Evolutionary conservation across 2,888 invertebrate genomes (phyloP).

Genomic region (Coelopa pilipes): DNA sequence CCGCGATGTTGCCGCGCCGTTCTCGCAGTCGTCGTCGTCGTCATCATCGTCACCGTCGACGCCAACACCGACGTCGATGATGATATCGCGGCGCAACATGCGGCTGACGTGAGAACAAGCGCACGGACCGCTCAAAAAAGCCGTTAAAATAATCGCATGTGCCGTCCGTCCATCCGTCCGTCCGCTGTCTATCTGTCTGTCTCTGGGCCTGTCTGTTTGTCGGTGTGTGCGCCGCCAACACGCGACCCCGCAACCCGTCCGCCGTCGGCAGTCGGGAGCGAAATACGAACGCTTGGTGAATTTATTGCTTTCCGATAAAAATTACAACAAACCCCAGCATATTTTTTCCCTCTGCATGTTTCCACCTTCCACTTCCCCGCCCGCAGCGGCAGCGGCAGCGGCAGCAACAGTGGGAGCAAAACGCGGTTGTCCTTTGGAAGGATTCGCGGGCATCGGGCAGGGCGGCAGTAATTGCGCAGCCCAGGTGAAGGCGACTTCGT

Average conservation of each 20-base stretch:
- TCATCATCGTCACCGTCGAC: neutral
- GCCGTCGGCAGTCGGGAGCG: neutral
- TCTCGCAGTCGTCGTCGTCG: neutral
- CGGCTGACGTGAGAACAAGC: constrained; percentile 9
- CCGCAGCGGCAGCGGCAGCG: too few species aligned
- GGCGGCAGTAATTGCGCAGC: too few species aligned
- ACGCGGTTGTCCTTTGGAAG: too few species aligned
- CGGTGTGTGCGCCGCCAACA: constrained; percentile 4
- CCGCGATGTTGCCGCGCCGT: neutral
- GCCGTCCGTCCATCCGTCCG: neutral
- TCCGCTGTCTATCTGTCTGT: neutral
- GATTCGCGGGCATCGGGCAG: too few species aligned
- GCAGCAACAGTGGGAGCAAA: too few species aligned
- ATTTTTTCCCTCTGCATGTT: too few species aligned
- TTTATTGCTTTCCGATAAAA: constrained; percentile 60
- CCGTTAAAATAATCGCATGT: constrained; percentile 13
- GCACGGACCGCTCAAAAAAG: neutral
- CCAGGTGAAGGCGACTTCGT: too few species aligned
- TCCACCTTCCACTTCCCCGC: neutral
- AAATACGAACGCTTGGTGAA: constrained; percentile 54
- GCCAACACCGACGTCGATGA: constrained; percentile 2
- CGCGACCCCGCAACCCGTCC: neutral
- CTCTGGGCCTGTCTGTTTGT: neutral
- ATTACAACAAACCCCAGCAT: too few species aligned
- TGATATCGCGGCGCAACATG: constrained; percentile 27